Base-by-base conservation (phyloP, 2,888 invertebrate genomes). In the Dasypogon diadema region DNA sequence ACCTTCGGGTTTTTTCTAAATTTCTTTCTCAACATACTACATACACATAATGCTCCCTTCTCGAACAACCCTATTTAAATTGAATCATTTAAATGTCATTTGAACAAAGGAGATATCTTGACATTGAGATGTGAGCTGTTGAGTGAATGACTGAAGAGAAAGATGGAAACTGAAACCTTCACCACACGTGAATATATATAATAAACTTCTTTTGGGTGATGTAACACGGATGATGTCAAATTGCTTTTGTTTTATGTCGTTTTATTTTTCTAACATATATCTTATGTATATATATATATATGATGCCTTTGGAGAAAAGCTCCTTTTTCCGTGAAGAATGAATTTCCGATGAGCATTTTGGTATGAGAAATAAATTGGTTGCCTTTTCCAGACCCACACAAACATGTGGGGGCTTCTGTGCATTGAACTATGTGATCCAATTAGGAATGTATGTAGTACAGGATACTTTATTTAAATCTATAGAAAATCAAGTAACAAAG, bases 21-120 rank as follows among this genome's bases (percentile, higher is more conserved):
- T n/a, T n/a, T n/a, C n/a, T n/a, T n/a, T n/a, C n/a, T n/a, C n/a
- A n/a, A n/a, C n/a, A n/a, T n/a, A n/a, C n/a, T n/a, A n/a, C n/a
- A n/a, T n/a, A n/a, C n/a, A n/a, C n/a, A n/a, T n/a, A n/a, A n/a
- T n/a, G n/a, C n/a, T n/a, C n/a, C n/a, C n/a, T n/a, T n/a, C n/a
- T n/a, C n/a, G n/a, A n/a, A n/a, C n/a, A n/a, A n/a, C n/a, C n/a
- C n/a, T n/a, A n/a, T 37, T 60, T 18, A 37, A 60, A 60, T 60
- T 60, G 60, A 60, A 60, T 60, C 60, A 60, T 60, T 60, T 34
- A 34, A 60, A 60, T 60, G 60, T 60, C 60, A 60, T 60, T 60
- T 60, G 56, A 60, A 18, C 37, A 37, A 60, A n/a, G 60, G 12
- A 18, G 60, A 12, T 21, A 3, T 37, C 42, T 12, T 42, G 42